phyloP scores from a whole-genome alignment of 1,140 invertebrate species.

The Drosophila elegans region DNA sequence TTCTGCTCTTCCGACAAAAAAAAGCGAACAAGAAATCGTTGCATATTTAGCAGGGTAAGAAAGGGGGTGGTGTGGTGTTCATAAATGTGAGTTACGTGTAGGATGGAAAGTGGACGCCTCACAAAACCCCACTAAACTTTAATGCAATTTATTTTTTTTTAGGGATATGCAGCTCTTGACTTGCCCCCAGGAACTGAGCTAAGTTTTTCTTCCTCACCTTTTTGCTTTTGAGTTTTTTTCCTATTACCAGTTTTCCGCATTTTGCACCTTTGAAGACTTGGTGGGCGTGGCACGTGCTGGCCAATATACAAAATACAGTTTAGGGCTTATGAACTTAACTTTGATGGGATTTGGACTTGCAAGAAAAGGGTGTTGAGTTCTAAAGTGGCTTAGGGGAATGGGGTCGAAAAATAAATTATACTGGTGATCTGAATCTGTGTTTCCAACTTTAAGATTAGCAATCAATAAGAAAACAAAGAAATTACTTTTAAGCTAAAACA shows the following conservation, averaged over 20 bases:
- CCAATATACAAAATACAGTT: constrained; percentile 74
- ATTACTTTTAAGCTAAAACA: too few relatives aligned
- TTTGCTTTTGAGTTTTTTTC: constrained; percentile 31
- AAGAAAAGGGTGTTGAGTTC: constrained; percentile 12
- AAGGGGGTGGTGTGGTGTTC: constrained; percentile 7
- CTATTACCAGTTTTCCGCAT: constrained; percentile 4
- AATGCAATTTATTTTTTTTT: constrained; percentile 64
- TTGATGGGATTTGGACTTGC: constrained; percentile 69
- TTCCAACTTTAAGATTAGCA: too few relatives aligned
- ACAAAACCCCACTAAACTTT: constrained; percentile 63
- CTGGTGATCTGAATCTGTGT: background rate
- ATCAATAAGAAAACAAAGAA: too few relatives aligned
- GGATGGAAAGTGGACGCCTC: constrained; percentile 16
- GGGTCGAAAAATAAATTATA: background rate
- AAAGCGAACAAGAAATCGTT: constrained; percentile 22
- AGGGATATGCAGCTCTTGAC: constrained; percentile 41
- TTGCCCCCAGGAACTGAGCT: background rate
- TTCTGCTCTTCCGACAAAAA: constrained; percentile 1
- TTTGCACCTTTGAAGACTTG: background rate
- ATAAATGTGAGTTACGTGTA: constrained; percentile 76
- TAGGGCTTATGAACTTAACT: constrained; percentile 70
- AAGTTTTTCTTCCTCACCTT: constrained; percentile 1
- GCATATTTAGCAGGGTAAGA: constrained; percentile 52
- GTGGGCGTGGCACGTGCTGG: constrained; percentile 54
- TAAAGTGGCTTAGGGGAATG: background rate